Evolutionary conservation across 1,140 invertebrate genomes (phyloP), one percentile per base, ranked within the genome.

Genomic region (Coenobita brevimanus): DNA sequence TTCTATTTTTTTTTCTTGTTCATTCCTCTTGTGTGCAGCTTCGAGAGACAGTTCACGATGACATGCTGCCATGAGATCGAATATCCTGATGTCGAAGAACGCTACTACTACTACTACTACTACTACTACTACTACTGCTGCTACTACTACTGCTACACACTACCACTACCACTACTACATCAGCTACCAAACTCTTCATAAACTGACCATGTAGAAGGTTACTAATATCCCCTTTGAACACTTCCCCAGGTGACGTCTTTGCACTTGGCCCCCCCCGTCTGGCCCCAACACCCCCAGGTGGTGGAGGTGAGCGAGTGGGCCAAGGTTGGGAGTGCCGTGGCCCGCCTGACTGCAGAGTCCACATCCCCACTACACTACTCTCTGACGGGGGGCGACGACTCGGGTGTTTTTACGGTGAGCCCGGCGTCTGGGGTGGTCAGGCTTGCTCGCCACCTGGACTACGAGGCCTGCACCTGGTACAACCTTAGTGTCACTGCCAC

Each of bases 401-500:
- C 95, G 79, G 95, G 95, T 81, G 94, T 94, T 41, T 98, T 98
- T 93, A 94, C 95, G 27, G 94, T 98, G 21, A 97, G 97, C 92
- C 96, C 97, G 0, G 96, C 95, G 73, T 97, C 96, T 38, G 97
- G 97, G 2, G 94, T 96, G 10, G 64, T 90, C 30, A 94, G 95
- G n/a, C 95, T 96, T 0, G 95, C 95, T 90, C 94, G 94, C 81
- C 93, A 94, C 24, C 94, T 98, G 41, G 97, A 98, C 92, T 97
- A 96, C 92, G 97, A 98, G 92, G 93, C 93, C 38, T 94, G 92
- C 30, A 94, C 95, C 88, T 94, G 95, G 83, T 98, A 97, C 92
- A 98, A 98, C 92, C 92, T 99, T 6, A 97, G 96, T 6, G 93
- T 98, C 36, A 94, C 94, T 62, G 97, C 97, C 4, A 96, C 95